Conservation (phyloP, 2,113 vertebrate species). For the Axis porcinus region DNA sequence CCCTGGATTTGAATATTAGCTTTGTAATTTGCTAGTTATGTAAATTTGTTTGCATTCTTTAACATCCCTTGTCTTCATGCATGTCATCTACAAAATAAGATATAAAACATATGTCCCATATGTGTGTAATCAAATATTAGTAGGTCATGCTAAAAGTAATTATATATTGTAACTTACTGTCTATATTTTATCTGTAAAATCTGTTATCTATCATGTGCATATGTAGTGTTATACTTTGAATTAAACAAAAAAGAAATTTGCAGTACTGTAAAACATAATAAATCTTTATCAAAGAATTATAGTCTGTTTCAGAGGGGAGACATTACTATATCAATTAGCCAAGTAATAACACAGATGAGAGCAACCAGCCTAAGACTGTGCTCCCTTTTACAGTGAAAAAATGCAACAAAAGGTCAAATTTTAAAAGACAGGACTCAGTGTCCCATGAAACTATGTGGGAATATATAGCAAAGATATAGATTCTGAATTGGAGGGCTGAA, state of each 20-base stretch:
- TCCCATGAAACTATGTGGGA: background rate
- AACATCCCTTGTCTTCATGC: background rate
- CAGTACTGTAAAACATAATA: background rate
- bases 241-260: background rate
- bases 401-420: background rate
- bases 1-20: background rate
- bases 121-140: background rate
- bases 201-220: background rate
- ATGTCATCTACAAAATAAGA: background rate
- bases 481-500: background rate
- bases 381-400: background rate
- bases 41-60: background rate
- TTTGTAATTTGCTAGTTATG: background rate
- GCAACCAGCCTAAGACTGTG: background rate
- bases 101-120: background rate
- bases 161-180: background rate
- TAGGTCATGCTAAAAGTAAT: background rate
- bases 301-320: background rate
- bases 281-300: background rate
- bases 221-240: background rate
- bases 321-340: background rate
- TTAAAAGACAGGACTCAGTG: background rate
- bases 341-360: background rate
- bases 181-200: background rate
- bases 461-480: background rate